A percentile compares a stretch with the other conserved stretches of the same genome.
Conservation (phyloP, 64 coral and sea anemone species). For the Stylophora pistillata region DNA sequence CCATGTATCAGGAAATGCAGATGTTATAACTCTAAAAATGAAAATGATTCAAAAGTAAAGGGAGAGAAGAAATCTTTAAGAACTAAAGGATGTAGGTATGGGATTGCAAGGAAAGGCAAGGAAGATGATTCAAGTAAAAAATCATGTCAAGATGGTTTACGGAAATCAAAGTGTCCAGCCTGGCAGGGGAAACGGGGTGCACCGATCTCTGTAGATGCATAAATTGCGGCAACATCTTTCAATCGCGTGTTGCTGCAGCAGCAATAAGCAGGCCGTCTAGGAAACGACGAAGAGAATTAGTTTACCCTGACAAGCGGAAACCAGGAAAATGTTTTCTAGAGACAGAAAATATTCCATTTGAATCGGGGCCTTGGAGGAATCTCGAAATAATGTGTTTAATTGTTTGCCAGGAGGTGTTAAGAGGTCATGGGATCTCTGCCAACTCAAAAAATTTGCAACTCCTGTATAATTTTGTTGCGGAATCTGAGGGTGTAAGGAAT, state of each 20-base stretch:
- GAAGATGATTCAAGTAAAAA: background rate
- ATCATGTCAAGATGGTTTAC: conserved; percentile 36
- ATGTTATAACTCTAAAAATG: conserved; percentile 45
- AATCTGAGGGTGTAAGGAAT: conserved; percentile 21
- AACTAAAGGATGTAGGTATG: conserved; percentile 35
- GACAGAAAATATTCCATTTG: background rate
- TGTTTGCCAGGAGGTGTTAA: background rate
- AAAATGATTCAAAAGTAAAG: background rate
- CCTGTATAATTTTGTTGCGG: background rate
- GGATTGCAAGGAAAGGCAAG: conserved; percentile 17
- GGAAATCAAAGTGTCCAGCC: conserved; percentile 42
- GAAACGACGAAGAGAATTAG: conserved; percentile 13
- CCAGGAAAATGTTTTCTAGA: conserved; percentile 9
- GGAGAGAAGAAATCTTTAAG: background rate
- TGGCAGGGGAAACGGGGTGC: conserved; percentile 19
- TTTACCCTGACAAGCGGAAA: conserved; percentile 38
- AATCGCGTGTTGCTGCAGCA: background rate
- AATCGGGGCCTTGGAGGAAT: conserved; percentile 15
- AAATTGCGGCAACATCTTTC: conserved; percentile 37
- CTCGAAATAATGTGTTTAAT: conserved; percentile 21
- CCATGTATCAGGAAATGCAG: conserved; percentile 36
- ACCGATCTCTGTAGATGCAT: conserved; percentile 18
- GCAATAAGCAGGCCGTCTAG: background rate
- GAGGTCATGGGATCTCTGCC: background rate
- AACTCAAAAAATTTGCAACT: conserved; percentile 2